A percentile compares a stretch with the other conserved stretches of the same genome.
These are phyloP conservation scores for Sinhomidia bicolor DNA, from an alignment of 2,888 invertebrate species.

Conservation along the genomic window DNA sequence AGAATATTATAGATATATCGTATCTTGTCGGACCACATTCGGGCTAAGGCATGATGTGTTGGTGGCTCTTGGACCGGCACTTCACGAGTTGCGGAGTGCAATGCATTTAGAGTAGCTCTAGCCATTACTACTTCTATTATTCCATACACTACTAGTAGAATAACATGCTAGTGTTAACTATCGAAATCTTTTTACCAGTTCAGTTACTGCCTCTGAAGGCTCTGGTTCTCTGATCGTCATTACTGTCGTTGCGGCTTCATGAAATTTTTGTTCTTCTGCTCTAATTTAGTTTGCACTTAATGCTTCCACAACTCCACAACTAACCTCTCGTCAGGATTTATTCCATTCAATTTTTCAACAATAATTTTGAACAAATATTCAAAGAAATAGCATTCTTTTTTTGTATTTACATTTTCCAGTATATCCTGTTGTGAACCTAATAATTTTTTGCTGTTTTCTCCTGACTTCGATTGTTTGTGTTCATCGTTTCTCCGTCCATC, in stretches of 20 bases:
- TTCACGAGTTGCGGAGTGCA: constrained; percentile 50
- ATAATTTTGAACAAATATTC: not conserved
- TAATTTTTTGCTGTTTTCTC: too few relatives aligned
- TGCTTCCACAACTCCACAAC: not conserved
- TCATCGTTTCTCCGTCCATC: constrained; percentile 16
- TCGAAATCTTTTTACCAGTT: constrained; percentile 41
- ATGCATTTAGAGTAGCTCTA: constrained; percentile 15
- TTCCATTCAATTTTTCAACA: too few relatives aligned
- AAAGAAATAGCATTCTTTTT: not conserved
- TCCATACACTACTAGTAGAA: too few relatives aligned
- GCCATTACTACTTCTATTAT: not conserved
- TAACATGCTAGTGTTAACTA: constrained; percentile 37
- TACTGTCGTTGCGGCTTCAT: constrained; percentile 37
- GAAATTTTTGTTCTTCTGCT: constrained; percentile 53
- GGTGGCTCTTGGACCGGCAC: constrained; percentile 55
- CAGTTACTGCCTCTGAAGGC: constrained; percentile 47
- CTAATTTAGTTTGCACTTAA: constrained; percentile 40
- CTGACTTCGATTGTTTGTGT: not conserved
- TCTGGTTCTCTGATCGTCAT: constrained; percentile 49
- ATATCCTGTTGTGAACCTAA: not conserved
- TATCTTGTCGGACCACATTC: constrained; percentile 52
- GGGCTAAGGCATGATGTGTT: constrained; percentile 22
- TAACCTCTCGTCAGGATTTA: not conserved
- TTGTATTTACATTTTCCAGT: not conserved
- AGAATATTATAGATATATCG: not conserved